Percentiles rank a stretch among this genome's conserved stretches.
Conservation (phyloP, 1,140 invertebrate species). For the Aphelenchoides fujianensis region DNA sequence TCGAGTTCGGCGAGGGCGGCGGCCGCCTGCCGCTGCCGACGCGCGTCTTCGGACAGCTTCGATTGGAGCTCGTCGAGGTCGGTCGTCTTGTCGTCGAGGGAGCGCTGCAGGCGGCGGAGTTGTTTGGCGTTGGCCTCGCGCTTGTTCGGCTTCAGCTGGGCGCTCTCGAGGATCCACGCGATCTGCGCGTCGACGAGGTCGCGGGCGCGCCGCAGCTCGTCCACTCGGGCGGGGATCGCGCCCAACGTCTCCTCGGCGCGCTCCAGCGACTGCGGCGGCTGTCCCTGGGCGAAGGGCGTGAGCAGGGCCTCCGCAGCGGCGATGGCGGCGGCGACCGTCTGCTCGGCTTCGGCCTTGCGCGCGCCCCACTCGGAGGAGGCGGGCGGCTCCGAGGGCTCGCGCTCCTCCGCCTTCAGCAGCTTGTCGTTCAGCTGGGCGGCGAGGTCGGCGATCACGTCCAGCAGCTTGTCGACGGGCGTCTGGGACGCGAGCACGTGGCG, state of each 20-base stretch:
- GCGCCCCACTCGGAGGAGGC: neutral
- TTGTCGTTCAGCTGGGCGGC: slow-evolving; percentile 2
- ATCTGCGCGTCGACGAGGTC: neutral
- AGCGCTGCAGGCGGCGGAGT: neutral
- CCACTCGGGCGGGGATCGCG: neutral
- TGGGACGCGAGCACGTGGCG: neutral
- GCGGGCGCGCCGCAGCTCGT: neutral
- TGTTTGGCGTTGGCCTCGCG: slow-evolving; percentile 8
- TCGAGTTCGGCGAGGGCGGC: neutral
- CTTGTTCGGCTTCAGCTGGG: slow-evolving; percentile 7
- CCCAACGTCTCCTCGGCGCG: neutral
- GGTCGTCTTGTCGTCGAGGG: neutral
- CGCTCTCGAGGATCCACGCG: neutral
- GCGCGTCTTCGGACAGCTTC: neutral
- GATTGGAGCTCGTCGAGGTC: slow-evolving; percentile 5
- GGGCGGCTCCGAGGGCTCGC: neutral
- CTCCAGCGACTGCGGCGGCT: neutral
- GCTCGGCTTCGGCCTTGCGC: neutral
- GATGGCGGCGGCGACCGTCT: neutral
- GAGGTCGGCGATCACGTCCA: neutral
- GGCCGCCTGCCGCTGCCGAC: neutral
- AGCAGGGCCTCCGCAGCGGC: neutral
- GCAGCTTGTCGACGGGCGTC: neutral
- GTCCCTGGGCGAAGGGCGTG: neutral
- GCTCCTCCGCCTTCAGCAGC: neutral